Base-by-base conservation (phyloP, 2,888 invertebrate species). In the Polylopha cassiicola region DNA sequence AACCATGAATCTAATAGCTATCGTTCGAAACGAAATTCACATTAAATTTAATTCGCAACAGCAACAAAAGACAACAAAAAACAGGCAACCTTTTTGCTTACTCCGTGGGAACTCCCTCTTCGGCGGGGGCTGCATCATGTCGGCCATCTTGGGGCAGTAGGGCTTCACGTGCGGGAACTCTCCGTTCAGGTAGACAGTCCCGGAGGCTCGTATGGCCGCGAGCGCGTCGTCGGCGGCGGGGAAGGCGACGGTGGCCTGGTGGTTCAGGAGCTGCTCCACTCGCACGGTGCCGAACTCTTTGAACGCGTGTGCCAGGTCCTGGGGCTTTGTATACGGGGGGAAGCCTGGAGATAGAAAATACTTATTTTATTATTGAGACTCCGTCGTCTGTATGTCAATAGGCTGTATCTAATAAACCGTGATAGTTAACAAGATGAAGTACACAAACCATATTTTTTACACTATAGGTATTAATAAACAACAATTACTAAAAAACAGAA, bases 171-270 rank as follows among this genome's bases (percentile, higher is more conserved):
- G 31, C 0, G 81, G 54, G 32, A 65, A 65, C 31, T 71, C 61
- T 0, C 80, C 79, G 43, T 79, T 80, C 1, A 81, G 45, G 36
- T 55, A 55, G 1, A 77, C 43, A 0, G 63, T 61, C 1, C 43
- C 42, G 1, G 55, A 49, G 1, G 57, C 54, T 1, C 37, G 13
- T 0, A 67, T 2, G 0, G 74, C 78, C 0, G 49, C 53, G 0
- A 7, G 10, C 0, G 70, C 73, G 0, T 64, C 59, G 0, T 44
- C 49, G 0, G 38, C 48, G 0, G 37, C 48, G 1, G 10, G 0
- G 52, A 60, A 78, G 0, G 44, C 26, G 0, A 81, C 48, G 0
- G 59, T 51, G 0, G 76, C 65, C 16, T 51, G 48, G 10, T 52
- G 52, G 7, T 48, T 47, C 22, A 37, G 55, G 10, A 70, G 41